Evolutionary conservation across 2,888 invertebrate species (phyloP).

Genomic region (Drosophila longiperda): DNA sequence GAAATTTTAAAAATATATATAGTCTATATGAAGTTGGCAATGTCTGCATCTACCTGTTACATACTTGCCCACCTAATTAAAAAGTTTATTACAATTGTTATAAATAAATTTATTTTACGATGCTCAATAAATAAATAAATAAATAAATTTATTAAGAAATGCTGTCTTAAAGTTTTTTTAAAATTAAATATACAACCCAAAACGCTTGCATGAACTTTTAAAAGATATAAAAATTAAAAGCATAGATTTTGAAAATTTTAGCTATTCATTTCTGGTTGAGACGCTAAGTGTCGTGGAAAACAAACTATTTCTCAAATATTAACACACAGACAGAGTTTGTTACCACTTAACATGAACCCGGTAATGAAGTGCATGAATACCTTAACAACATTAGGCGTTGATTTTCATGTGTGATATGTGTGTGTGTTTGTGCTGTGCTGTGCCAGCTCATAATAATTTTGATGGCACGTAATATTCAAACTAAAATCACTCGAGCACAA

Average conservation of each 20-base stretch:
- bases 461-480: conserved; percentile 76
- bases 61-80: neutral
- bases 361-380: conserved; percentile 78
- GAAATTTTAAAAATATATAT: neutral
- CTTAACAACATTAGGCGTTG: conserved; percentile 47
- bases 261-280: neutral
- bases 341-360: conserved; percentile 60
- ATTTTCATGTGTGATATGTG: conserved; percentile 2
- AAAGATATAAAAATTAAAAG: neutral
- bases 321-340: conserved; percentile 7
- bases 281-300: no score
- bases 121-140: no score
- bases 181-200: neutral
- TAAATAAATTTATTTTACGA: neutral
- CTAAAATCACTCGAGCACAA: conserved; percentile 71
- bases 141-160: neutral
- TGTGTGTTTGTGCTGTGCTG: conserved; percentile 4
- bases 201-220: neutral
- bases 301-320: neutral
- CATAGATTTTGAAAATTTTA: neutral
- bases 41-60: neutral
- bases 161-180: neutral
- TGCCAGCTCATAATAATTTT: conserved; percentile 71
- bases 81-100: no score
- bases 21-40: neutral